Evolutionary conservation across 2,888 invertebrate species (phyloP).

Genomic region (Mesoligia furuncula): DNA sequence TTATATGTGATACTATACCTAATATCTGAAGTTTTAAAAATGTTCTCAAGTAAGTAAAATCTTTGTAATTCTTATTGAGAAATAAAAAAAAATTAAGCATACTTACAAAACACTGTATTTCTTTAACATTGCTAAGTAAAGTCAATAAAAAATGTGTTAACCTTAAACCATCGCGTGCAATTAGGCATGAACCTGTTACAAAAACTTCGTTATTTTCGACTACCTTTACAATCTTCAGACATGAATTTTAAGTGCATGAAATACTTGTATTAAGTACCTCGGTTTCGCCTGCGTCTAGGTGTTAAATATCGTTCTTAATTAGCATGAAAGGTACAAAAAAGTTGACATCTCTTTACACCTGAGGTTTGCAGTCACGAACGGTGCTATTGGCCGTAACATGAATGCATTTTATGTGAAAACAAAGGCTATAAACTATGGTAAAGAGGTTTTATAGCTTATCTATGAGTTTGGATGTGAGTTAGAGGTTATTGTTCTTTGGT

Average conservation of each 20-base stretch:
- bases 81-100: too few species aligned
- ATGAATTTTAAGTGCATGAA: constrained; percentile 47
- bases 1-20: too few species aligned
- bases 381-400: constrained; percentile 58
- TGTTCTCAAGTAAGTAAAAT: neutral
- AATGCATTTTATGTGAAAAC: constrained; percentile 68
- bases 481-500: neutral
- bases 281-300: constrained; percentile 45
- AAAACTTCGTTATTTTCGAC: constrained; percentile 34
- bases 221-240: constrained; percentile 37
- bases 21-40: too few species aligned
- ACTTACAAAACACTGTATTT: too few species aligned
- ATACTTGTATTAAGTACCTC: constrained; percentile 24
- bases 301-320: constrained; percentile 68
- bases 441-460: constrained; percentile 43
- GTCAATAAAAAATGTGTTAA: neutral
- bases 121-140: neutral
- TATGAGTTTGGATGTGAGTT: constrained; percentile 17
- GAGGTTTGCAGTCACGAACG: constrained; percentile 72
- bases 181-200: constrained; percentile 18
- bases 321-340: constrained; percentile 67
- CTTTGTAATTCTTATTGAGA: neutral
- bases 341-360: constrained; percentile 75
- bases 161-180: constrained; percentile 25
- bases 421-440: constrained; percentile 25